Evolutionary conservation across 2,113 vertebrate genomes (phyloP).

Genomic region (Myrmecophaga tridactyla): DNA sequence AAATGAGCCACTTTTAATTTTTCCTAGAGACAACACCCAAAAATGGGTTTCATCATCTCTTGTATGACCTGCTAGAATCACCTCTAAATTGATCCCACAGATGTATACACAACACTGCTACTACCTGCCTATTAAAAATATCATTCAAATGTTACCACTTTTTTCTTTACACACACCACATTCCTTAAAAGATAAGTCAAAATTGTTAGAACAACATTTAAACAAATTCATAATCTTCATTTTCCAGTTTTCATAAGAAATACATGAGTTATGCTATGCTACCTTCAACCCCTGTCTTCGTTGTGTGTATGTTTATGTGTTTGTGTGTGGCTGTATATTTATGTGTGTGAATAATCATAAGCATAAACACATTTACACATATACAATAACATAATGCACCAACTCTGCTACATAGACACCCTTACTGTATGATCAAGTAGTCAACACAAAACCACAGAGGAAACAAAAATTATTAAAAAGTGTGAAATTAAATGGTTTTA

Average conservation of each 20-base stretch:
- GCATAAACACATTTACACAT: neutral
- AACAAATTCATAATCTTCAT: neutral
- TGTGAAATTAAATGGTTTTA: neutral
- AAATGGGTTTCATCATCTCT: neutral
- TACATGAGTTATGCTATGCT: neutral
- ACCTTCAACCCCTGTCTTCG: neutral
- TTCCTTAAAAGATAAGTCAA: neutral
- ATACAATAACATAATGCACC: neutral
- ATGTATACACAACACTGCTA: neutral
- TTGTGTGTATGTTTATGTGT: rapidly evolving
- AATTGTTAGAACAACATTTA: neutral
- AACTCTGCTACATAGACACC: neutral
- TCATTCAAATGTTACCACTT: too few relatives aligned
- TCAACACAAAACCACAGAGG: neutral
- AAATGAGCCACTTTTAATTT: neutral
- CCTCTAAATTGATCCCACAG: neutral
- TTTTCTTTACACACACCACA: neutral
- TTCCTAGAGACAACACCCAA: neutral
- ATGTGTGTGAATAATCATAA: neutral
- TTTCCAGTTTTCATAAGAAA: neutral
- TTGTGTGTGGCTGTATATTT: neutral
- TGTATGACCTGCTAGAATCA: neutral
- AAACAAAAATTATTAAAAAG: neutral
- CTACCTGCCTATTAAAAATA: neutral
- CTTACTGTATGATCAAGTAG: neutral